Conservation (phyloP, 2,888 invertebrate species). For the Lypha dubia region DNA sequence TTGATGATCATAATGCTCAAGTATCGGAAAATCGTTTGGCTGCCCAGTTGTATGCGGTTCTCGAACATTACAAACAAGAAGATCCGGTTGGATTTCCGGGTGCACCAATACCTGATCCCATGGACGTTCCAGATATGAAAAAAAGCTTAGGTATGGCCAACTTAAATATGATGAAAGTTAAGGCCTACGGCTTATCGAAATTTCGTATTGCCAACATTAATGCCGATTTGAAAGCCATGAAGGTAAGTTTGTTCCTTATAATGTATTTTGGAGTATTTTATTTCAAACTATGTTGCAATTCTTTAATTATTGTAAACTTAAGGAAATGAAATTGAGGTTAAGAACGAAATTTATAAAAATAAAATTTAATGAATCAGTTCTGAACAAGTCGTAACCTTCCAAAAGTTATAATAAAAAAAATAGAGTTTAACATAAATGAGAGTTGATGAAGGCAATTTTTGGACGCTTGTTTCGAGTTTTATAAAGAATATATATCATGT, state of each 20-base stretch:
- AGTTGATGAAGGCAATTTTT: no score
- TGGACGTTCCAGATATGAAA: constrained; percentile 89
- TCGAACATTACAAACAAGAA: constrained; percentile 91
- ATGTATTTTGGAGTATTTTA: neutral
- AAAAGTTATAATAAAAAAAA: no score
- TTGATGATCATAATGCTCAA: constrained; percentile 79
- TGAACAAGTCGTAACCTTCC: no score
- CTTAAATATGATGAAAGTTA: constrained; percentile 88
- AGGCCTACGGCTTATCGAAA: constrained; percentile 90
- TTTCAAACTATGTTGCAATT: no score
- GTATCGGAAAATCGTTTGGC: constrained; percentile 88
- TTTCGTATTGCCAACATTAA: constrained; percentile 89
- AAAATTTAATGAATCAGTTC: no score
- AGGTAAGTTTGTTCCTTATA: constrained; percentile 84
- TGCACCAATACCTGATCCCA: constrained; percentile 91
- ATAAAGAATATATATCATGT: no score
- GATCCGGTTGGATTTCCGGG: constrained; percentile 93
- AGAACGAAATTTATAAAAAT: no score
- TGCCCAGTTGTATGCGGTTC: constrained; percentile 87
- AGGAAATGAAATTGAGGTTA: no score
- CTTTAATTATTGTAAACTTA: no score
- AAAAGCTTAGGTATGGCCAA: constrained; percentile 88
- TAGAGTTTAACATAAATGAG: no score
- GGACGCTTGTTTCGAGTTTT: no score
- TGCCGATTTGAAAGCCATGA: constrained; percentile 89